Evolutionary conservation across 2,113 vertebrate genomes (phyloP), one percentile per base, ranked within the genome.

Genomic region (Noctilio leporinus): DNA sequence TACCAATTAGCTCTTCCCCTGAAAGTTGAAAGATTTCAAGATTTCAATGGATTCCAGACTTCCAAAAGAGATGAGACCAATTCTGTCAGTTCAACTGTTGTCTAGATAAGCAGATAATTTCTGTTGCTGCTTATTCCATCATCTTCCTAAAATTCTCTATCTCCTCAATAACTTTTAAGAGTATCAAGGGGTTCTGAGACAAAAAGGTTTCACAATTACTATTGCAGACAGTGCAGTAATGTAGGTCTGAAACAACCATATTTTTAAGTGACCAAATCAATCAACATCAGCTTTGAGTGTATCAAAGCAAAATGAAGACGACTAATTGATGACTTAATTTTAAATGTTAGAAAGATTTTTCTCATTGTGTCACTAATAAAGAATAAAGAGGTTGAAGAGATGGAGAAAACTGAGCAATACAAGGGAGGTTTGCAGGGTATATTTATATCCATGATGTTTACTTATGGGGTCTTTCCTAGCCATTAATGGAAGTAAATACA

Each of bases 211-310:
- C 53, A 35, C n/a, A 90, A 45, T 5, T 26, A 80, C 51, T 51
- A 19, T n/a, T 53, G 38, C 16, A 81, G 55, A 86, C n/a, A 77
- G 10, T 84, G 69, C 20, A 93, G 38, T 88, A 81, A 89, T 53
- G 49, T 11, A 89, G 24, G 38, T 55, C 47, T 65, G 16, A 38
- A 90, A 78, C 24, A 69, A 10, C 11, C 33, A 55, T 86, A 80
- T 86, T 95, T 91, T 86, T 26, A 94, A 91, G 72, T 55, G 11
- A 62, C 20, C 62, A 89, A 77, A 89, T 75, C 43, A 85, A 84
- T 28, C 45, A 80, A 69, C 19, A 55, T 53, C 35, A 78, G 24
- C 30, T 86, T 86, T 80, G 12, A 85, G 65, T 47, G 0, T 45
- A 77, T 62, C 35, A 92, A 73, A 35, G 16, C 16, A 82, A 83